Percentiles rank a stretch among this genome's conserved stretches.
Conservation (phyloP, 1,140 invertebrate genomes). For the Orius insidiosus region DNA sequence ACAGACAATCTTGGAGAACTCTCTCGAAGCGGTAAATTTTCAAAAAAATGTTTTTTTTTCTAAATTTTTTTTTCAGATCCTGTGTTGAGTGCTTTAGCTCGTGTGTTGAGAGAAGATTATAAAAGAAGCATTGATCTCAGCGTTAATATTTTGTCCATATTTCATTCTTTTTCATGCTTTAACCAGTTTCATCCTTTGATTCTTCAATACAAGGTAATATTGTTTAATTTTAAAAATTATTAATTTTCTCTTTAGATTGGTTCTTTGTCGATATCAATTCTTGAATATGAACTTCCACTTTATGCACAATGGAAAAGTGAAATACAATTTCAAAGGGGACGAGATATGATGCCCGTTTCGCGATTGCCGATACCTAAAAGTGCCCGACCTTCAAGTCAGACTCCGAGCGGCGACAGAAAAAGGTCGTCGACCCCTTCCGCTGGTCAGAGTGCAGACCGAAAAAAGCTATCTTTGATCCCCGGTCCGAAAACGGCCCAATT, state of each 20-base stretch:
- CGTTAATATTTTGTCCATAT: slow-evolving; percentile 91
- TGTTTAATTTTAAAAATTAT: background rate
- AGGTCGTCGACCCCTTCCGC: slow-evolving; percentile 15
- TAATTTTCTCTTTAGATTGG: slow-evolving; percentile 50
- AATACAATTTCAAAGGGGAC: slow-evolving; percentile 39
- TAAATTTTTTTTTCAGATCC: too few species aligned
- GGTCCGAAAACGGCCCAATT: slow-evolving; percentile 11
- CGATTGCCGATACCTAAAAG: slow-evolving; percentile 21
- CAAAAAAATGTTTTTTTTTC: background rate
- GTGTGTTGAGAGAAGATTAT: slow-evolving; percentile 94
- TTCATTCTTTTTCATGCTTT: slow-evolving; percentile 96
- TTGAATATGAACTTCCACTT: slow-evolving; percentile 82
- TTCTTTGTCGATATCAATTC: slow-evolving; percentile 86
- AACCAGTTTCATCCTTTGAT: slow-evolving; percentile 87
- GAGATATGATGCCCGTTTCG: slow-evolving; percentile 11
- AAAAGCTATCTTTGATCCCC: slow-evolving; percentile 12
- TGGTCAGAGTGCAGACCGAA: slow-evolving; percentile 7
- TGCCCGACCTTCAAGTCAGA: slow-evolving; percentile 8
- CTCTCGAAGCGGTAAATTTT: slow-evolving; percentile 61
- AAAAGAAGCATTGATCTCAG: slow-evolving; percentile 88
- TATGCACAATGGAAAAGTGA: slow-evolving; percentile 89
- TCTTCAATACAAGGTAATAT: slow-evolving; percentile 62
- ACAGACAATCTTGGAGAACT: slow-evolving; percentile 88
- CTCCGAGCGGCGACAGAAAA: slow-evolving; percentile 7
- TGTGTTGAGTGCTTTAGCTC: slow-evolving; percentile 77